These are phyloP conservation scores for Ctenochaetus hawaiiensis DNA, from an alignment of 2,797 vertebrate species.

Conservation along the genomic window DNA sequence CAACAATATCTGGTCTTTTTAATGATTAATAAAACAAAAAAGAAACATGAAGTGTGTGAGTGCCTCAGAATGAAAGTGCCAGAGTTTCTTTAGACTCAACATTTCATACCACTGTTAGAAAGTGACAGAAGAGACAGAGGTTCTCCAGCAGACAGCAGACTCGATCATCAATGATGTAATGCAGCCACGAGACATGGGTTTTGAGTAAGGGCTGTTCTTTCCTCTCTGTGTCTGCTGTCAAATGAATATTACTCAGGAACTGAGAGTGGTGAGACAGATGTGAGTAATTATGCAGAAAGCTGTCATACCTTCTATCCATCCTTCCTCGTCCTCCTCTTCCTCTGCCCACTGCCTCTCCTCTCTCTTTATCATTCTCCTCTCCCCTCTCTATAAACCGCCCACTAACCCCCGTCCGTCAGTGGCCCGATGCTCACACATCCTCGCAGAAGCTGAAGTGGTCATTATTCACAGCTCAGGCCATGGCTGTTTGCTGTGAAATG, in stretches of 20 bases:
- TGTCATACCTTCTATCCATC: constrained; percentile 82
- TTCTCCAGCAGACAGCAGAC: constrained; percentile 39
- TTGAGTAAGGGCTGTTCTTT: constrained; percentile 30
- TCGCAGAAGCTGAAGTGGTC: constrained; percentile 69
- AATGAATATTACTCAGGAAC: constrained; percentile 47
- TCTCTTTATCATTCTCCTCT: constrained; percentile 46
- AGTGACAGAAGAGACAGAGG: constrained; percentile 30
- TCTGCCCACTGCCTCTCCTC: constrained; percentile 25
- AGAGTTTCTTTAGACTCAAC: constrained; percentile 3
- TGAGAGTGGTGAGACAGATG: constrained; percentile 50
- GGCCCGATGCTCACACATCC: constrained; percentile 53
- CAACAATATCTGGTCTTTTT: too few relatives aligned
- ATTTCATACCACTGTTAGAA: constrained; percentile 20
- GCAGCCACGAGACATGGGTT: constrained; percentile 45
- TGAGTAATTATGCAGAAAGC: constrained; percentile 81
- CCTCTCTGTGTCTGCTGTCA: constrained; percentile 45
- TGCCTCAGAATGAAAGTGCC: constrained; percentile 31
- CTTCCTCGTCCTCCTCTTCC: constrained; percentile 47
- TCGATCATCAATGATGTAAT: constrained; percentile 54
- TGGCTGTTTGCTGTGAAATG: constrained; percentile 73
- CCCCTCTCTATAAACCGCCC: constrained; percentile 53
- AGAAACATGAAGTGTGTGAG: constrained; percentile 19
- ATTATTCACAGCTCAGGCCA: constrained; percentile 71
- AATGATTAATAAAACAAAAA: too few relatives aligned
- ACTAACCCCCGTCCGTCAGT: constrained; percentile 63